Conservation (phyloP, 2,888 invertebrate species). For the Amblyteles armatorius region DNA sequence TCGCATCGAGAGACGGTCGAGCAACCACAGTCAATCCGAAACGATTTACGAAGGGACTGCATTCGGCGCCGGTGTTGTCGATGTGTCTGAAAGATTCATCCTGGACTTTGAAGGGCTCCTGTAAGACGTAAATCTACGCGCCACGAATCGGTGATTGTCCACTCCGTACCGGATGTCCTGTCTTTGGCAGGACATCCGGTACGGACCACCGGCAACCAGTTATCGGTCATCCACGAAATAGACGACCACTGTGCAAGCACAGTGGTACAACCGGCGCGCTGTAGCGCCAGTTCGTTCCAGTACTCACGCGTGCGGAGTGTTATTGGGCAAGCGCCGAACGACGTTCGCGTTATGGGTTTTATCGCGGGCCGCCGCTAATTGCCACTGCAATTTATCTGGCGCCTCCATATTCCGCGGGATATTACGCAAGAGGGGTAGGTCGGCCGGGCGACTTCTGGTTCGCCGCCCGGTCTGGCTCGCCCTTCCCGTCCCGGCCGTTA, state of each 20-base stretch:
- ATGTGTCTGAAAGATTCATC: no score
- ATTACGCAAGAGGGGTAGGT: constrained; percentile 60
- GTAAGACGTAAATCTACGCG: not conserved
- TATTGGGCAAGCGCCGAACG: constrained; percentile 55
- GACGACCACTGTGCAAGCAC: not conserved
- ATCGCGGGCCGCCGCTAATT: constrained; percentile 77
- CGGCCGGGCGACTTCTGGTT: constrained; percentile 54
- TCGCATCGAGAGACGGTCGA: not conserved
- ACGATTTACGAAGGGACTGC: constrained; percentile 5
- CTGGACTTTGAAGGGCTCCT: not conserved
- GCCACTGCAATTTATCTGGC: constrained; percentile 75
- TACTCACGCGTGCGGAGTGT: constrained; percentile 15
- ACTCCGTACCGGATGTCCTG: not conserved
- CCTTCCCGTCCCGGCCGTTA: constrained; percentile 64
- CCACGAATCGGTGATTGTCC: not conserved
- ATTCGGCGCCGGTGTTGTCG: not conserved
- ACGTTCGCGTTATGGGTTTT: constrained; percentile 76
- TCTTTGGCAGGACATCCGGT: not conserved
- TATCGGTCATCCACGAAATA: not conserved
- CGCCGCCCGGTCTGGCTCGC: constrained; percentile 45
- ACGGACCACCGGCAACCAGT: not conserved
- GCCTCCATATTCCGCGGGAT: constrained; percentile 72
- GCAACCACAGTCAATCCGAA: not conserved
- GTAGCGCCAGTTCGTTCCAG: not conserved
- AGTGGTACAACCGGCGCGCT: not conserved